Evolutionary conservation across 2,888 invertebrate species (phyloP).

Genomic region (Scelioninae gen. 2): DNA sequence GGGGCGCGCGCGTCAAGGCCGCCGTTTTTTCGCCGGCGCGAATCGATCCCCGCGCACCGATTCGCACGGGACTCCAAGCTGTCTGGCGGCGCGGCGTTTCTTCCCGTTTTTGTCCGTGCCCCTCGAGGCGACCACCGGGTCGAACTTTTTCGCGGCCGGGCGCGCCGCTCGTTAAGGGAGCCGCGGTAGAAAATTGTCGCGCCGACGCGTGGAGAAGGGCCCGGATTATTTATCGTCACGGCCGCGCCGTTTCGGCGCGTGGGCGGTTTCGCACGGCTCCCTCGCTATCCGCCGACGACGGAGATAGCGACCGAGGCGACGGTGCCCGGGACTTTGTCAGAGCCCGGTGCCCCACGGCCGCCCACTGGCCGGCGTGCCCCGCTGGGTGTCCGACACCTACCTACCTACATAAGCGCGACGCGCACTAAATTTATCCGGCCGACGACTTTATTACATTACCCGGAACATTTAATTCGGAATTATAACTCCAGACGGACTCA

Average conservation of each 20-base stretch:
- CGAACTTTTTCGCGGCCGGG: too few species aligned
- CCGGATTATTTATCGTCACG: constrained; percentile 74
- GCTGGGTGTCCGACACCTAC: constrained; percentile 75
- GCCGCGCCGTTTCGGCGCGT: constrained; percentile 69
- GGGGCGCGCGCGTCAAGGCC: too few species aligned
- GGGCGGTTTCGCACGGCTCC: constrained; percentile 68
- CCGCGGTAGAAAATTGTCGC: constrained; percentile 68
- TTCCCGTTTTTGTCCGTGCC: constrained; percentile 22
- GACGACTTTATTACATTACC: constrained; percentile 74
- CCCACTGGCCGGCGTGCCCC: constrained; percentile 72
- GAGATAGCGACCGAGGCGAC: constrained; percentile 63
- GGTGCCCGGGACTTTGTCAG: constrained; percentile 69
- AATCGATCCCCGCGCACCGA: too few species aligned
- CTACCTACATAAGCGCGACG: constrained; percentile 72
- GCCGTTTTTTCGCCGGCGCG: too few species aligned
- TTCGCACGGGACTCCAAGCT: constrained; percentile 67
- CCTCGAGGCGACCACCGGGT: too few species aligned
- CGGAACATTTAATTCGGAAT: constrained; percentile 73
- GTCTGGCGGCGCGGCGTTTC: constrained; percentile 70
- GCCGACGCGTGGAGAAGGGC: constrained; percentile 73
- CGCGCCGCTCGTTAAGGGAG: constrained; percentile 25
- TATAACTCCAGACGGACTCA: constrained; percentile 68
- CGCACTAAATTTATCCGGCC: constrained; percentile 72
- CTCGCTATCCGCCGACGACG: constrained; percentile 59
- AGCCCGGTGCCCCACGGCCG: constrained; percentile 69